Conservation (phyloP, 2,888 invertebrate species). For the Conus canariensis region DNA sequence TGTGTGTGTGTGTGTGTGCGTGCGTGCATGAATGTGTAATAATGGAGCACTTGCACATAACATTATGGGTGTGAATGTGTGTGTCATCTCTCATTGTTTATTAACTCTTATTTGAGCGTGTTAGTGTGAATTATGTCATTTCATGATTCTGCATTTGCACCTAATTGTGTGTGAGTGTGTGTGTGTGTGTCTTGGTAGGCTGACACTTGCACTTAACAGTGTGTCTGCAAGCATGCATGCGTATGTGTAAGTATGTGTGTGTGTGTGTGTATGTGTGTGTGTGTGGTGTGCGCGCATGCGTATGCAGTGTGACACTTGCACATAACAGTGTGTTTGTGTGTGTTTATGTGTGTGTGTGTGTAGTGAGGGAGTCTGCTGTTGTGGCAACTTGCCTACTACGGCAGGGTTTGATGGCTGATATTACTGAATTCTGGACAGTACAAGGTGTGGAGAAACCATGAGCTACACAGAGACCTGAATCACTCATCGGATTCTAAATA, state of each 20-base stretch:
- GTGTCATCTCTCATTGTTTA: neutral
- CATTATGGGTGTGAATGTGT: neutral
- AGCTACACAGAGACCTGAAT: too few relatives aligned
- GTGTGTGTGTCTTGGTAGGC: neutral
- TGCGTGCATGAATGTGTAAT: neutral
- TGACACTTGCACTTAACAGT: neutral
- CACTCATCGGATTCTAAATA: too few relatives aligned
- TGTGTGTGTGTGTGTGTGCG: slow-evolving; percentile 10
- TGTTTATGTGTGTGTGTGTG: neutral
- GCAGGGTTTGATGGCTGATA: too few relatives aligned
- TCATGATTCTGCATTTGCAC: neutral
- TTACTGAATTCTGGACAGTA: too few relatives aligned
- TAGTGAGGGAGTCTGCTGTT: too few relatives aligned
- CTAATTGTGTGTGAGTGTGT: neutral
- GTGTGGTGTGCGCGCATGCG: neutral
- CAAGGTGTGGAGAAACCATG: too few relatives aligned
- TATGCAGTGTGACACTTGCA: neutral
- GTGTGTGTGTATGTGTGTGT: slow-evolving; percentile 5
- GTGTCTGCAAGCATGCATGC: slow-evolving; percentile 2
- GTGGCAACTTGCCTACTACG: too few relatives aligned
- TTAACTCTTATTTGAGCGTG: neutral
- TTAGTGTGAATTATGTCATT: neutral
- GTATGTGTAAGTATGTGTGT: neutral
- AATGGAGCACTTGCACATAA: too few relatives aligned
- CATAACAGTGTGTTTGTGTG: neutral